Percentiles rank a stretch among this genome's conserved stretches.
Conservation (phyloP, 2,797 vertebrate species). For the Melanotaenia boesemani region DNA sequence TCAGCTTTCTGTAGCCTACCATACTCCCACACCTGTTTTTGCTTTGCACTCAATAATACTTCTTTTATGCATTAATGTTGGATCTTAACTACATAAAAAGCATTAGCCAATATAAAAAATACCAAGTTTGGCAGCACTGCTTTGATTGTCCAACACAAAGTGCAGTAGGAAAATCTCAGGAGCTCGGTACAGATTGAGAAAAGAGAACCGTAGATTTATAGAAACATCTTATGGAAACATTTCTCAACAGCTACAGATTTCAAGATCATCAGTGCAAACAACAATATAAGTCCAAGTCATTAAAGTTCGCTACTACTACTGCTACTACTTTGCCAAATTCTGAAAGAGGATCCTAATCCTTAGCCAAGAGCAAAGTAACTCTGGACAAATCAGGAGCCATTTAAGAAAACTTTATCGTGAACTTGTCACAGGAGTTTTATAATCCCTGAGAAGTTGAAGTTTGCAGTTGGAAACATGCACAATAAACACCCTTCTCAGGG, state of each 20-base stretch:
- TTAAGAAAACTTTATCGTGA: no score
- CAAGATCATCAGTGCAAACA: slow-evolving; percentile 2
- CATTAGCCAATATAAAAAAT: background rate
- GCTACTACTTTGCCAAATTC: slow-evolving; percentile 3
- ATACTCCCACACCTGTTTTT: slow-evolving; percentile 16
- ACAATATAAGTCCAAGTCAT: background rate
- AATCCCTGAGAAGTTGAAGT: background rate
- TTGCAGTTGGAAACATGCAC: background rate
- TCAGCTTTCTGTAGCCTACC: slow-evolving; percentile 25
- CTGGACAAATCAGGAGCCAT: no score
- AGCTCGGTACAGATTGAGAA: no score
- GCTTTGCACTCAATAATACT: background rate
- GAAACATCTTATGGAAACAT: background rate
- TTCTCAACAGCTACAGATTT: slow-evolving; percentile 1
- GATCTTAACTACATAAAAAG: background rate
- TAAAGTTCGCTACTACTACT: background rate
- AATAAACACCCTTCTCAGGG: background rate
- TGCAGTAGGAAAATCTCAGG: background rate
- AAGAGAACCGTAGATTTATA: no score
- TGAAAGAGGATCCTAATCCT: background rate
- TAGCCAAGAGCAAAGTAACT: background rate
- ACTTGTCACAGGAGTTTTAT: background rate
- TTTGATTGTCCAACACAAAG: background rate
- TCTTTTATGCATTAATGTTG: background rate
- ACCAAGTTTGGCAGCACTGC: background rate